These are phyloP conservation scores for Holothuria glaberrima DNA, from an alignment of 35 echinoderm and acorn worm genomes.

Conservation along the genomic window DNA sequence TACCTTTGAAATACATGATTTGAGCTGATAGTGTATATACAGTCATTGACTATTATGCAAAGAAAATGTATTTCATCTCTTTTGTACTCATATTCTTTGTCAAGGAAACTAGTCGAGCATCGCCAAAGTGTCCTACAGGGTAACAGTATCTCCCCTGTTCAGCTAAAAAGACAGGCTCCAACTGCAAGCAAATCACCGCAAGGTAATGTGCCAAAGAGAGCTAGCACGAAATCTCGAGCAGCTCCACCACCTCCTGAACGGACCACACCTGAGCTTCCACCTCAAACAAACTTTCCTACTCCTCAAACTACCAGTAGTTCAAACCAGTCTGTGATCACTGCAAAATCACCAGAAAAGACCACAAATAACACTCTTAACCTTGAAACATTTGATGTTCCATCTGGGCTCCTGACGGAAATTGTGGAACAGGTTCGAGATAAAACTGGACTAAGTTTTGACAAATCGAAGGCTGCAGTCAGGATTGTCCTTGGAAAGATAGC, in stretches of 20 bases:
- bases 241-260: slow-evolving; percentile 74
- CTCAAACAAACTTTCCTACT: not conserved
- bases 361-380: not conserved
- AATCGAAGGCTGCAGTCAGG: slow-evolving; percentile 76
- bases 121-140: slow-evolving; percentile 63
- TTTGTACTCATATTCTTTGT: not conserved
- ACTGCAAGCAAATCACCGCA: not conserved
- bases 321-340: not conserved
- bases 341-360: not conserved
- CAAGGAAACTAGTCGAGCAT: slow-evolving; percentile 94
- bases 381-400: slow-evolving; percentile 57
- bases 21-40: too few relatives aligned
- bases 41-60: too few relatives aligned
- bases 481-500: slow-evolving; percentile 63
- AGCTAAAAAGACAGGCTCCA: slow-evolving; percentile 67
- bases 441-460: slow-evolving; percentile 90
- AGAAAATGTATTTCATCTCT: too few relatives aligned
- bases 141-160: slow-evolving; percentile 1
- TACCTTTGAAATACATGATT: too few relatives aligned
- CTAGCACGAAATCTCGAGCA: slow-evolving; percentile 52
- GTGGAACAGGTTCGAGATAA: slow-evolving; percentile 88
- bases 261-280: not conserved
- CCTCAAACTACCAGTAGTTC: not conserved
- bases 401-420: slow-evolving; percentile 70
- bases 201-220: not conserved